A percentile compares a stretch with the other conserved stretches of the same genome.
phyloP scores from a whole-genome alignment of 2,113 vertebrate species.

The Cygnus buccinator region DNA sequence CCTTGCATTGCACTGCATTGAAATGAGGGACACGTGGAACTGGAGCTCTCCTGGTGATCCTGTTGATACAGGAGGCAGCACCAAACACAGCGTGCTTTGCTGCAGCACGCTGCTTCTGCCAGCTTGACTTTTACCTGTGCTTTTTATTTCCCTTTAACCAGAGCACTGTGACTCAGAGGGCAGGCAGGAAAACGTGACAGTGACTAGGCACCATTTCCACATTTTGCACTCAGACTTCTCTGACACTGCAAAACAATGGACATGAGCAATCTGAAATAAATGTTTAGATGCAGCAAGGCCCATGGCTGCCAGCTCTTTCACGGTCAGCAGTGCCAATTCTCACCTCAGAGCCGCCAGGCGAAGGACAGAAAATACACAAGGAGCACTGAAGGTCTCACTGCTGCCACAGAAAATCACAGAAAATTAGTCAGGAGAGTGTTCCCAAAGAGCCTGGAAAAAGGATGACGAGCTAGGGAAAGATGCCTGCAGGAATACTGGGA shows the following conservation, averaged over 20 bases:
- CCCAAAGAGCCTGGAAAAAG: neutral
- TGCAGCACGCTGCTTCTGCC: neutral
- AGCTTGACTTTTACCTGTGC: neutral
- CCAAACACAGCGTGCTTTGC: fast-evolving
- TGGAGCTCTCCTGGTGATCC: neutral
- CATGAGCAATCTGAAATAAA: neutral
- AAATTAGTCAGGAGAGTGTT: neutral
- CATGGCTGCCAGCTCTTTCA: neutral
- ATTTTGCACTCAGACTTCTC: neutral
- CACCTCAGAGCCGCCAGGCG: neutral
- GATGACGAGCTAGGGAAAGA: neutral
- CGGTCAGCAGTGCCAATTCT: neutral
- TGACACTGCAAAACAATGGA: neutral
- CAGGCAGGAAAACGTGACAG: neutral
- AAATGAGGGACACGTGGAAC: neutral
- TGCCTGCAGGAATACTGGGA: neutral
- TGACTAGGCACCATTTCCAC: neutral
- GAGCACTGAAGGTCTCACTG: fast-evolving
- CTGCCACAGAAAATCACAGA: neutral
- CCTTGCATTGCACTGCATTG: neutral
- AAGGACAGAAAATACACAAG: neutral
- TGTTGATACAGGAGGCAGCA: neutral
- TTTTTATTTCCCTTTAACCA: neutral
- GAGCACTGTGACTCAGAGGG: neutral
- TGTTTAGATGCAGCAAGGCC: neutral